Base-by-base conservation (phyloP, 2,113 vertebrate species). In the Etia nguti region DNA sequence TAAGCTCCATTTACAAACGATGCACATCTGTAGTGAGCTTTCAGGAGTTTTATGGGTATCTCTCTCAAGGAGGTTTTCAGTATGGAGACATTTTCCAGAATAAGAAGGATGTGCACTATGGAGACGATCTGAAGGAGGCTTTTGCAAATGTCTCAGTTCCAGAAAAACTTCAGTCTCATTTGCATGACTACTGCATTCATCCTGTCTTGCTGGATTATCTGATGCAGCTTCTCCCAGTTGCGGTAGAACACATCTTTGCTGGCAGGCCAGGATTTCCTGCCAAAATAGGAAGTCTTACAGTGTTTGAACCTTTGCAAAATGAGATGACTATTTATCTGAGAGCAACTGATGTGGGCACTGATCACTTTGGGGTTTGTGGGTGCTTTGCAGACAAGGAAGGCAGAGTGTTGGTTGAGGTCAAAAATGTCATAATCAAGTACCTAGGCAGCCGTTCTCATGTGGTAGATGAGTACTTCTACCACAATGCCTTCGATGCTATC, bases 291-390 rank as follows among this genome's bases (percentile, higher is more conserved):
- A 96, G 95, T 84, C 80, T 98, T 81, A 95, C 93, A 6, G 95
- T 97, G 22, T 93, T 95, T 54, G 95, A 95, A 55, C 95, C 97
- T 0, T 80, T 98, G 90, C 94, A 98, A 90, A 93, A 96, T 46
- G 96, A 98, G 91, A 97, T 98, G 97, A 90, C 97, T 81, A 92
- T 97, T 10, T 98, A 97, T 83, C 77, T 98, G 89, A 97, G 96
- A 95, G 92, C 93, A 80, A 89, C 31, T 20, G 91, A 95, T 81
- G 93, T 94, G 22, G 94, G 91, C 6, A 52, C 82, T 29, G 95
- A 96, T 86, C 94, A 92, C 46, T 92, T 96, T 87, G 96, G 97
- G 75, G 90, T 97, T n/a, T 98, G 97, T 91, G 97, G 97, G 2
- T 97, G 97, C 81, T 97, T 98, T 91, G 60, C 95, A 90, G 96